Percentiles rank a stretch among this genome's conserved stretches.
Conservation (phyloP, 2,888 invertebrate species). For the Allolobophora icterica region DNA sequence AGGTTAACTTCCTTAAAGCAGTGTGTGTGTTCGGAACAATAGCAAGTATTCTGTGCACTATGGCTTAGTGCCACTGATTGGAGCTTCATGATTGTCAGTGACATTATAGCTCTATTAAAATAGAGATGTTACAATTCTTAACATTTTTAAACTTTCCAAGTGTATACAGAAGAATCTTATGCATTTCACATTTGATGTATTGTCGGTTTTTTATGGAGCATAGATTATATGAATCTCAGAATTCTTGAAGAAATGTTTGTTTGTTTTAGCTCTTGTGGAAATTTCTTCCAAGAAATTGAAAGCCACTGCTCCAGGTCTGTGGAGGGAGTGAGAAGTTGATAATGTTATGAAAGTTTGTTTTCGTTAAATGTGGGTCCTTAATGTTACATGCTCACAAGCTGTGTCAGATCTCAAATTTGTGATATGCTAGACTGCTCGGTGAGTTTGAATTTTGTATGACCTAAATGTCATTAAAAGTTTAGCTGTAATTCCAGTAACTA, state of each 20-base stretch:
- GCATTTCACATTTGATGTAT: too few species aligned
- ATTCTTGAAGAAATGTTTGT: not conserved
- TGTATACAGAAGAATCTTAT: not conserved
- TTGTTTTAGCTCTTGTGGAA: constrained; percentile 32
- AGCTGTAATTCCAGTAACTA: not conserved
- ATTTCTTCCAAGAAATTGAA: constrained; percentile 27
- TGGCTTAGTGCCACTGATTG: not conserved
- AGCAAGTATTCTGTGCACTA: not conserved
- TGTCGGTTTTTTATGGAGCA: not conserved
- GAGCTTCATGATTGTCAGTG: not conserved
- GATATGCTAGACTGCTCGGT: too few species aligned
- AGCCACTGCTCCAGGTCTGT: constrained; percentile 6
- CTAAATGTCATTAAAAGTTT: not conserved
- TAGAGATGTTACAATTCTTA: not conserved
- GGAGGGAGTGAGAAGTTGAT: not conserved
- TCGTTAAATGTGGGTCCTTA: not conserved
- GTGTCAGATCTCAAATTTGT: not conserved
- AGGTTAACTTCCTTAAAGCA: too few species aligned
- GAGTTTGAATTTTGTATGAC: not conserved
- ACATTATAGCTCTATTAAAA: not conserved
- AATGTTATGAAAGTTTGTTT: not conserved
- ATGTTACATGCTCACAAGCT: not conserved
- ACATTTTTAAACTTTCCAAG: not conserved
- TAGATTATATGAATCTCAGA: not conserved
- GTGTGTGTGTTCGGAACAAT: not conserved